These are phyloP conservation scores for Coremacera marginata DNA, from an alignment of 2,888 invertebrate species.

Conservation along the genomic window DNA sequence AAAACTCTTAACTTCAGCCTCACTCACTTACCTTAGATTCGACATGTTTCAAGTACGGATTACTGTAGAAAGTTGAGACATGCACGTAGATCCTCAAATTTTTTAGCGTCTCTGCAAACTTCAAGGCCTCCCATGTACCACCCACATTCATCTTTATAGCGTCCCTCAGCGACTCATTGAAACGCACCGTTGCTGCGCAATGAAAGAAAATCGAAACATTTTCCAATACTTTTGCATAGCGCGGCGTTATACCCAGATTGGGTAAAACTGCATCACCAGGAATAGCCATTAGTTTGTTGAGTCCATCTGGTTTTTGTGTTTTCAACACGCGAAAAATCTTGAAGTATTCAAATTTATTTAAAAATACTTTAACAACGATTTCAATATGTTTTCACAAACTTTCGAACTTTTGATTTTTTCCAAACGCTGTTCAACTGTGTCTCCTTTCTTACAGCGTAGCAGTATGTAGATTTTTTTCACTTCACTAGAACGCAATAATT, in stretches of 20 bases:
- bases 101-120: slow-evolving; percentile 73
- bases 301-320: slow-evolving; percentile 51
- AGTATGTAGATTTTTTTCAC: slow-evolving; percentile 82
- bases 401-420: slow-evolving; percentile 70
- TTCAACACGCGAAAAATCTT: slow-evolving; percentile 46
- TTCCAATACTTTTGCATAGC: slow-evolving; percentile 56
- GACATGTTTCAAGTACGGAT: slow-evolving; percentile 80
- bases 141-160: slow-evolving; percentile 76
- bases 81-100: slow-evolving; percentile 76
- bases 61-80: slow-evolving; percentile 89
- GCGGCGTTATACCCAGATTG: slow-evolving; percentile 55
- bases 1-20: no score
- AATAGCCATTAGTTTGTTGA: slow-evolving; percentile 58
- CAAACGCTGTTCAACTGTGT: slow-evolving; percentile 76
- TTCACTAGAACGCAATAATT: slow-evolving; percentile 84
- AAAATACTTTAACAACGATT: neutral
- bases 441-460: slow-evolving; percentile 78
- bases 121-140: slow-evolving; percentile 75
- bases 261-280: slow-evolving; percentile 58
- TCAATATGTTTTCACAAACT: slow-evolving; percentile 33
- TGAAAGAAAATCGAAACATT: slow-evolving; percentile 80
- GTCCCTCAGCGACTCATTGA: slow-evolving; percentile 80
- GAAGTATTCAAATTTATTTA: slow-evolving; percentile 48
- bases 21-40: slow-evolving; percentile 78
- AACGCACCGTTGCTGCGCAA: slow-evolving; percentile 84